Conservation (phyloP, 2,888 invertebrate species). For the Drosophila paracracens region DNA sequence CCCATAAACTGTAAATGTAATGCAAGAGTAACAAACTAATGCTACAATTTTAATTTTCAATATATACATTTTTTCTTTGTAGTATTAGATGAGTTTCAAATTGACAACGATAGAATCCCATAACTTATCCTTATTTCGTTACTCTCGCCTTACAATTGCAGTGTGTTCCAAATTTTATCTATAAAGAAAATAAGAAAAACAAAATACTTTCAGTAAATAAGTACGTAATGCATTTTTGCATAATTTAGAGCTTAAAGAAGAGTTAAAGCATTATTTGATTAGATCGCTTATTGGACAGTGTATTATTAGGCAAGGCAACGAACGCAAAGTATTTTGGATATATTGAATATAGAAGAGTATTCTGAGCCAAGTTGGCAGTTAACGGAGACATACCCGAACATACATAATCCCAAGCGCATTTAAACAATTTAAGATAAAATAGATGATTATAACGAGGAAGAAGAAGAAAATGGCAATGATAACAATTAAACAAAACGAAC, state of each 20-base stretch:
- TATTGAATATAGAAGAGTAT: slow-evolving; percentile 42
- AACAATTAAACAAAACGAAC: slow-evolving; percentile 61
- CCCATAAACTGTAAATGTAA: slow-evolving; percentile 6
- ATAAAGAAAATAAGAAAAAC: slow-evolving; percentile 7
- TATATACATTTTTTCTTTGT: background rate
- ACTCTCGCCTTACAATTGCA: slow-evolving; percentile 4
- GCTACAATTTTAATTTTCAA: background rate
- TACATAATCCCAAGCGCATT: slow-evolving; percentile 80
- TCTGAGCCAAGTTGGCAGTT: slow-evolving; percentile 44
- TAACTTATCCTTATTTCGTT: slow-evolving; percentile 12
- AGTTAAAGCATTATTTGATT: slow-evolving; percentile 27
- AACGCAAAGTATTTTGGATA: slow-evolving; percentile 48
- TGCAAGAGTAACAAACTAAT: slow-evolving; percentile 4
- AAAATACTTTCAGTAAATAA: slow-evolving; percentile 35
- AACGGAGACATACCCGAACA: slow-evolving; percentile 76
- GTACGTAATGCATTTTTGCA: slow-evolving; percentile 67
- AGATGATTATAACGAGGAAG: slow-evolving; percentile 8
- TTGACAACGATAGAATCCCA: background rate
- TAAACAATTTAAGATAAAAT: slow-evolving; percentile 33
- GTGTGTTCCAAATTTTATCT: slow-evolving; percentile 13
- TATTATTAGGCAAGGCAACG: slow-evolving; percentile 63
- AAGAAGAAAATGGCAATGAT: slow-evolving; percentile 46
- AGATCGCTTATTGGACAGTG: slow-evolving; percentile 36
- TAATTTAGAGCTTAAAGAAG: slow-evolving; percentile 63
- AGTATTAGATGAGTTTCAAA: background rate